Evolutionary conservation across 2,797 vertebrate species (phyloP), one percentile per base, ranked within the genome.

Genomic region (Hipposideros larvatus): DNA sequence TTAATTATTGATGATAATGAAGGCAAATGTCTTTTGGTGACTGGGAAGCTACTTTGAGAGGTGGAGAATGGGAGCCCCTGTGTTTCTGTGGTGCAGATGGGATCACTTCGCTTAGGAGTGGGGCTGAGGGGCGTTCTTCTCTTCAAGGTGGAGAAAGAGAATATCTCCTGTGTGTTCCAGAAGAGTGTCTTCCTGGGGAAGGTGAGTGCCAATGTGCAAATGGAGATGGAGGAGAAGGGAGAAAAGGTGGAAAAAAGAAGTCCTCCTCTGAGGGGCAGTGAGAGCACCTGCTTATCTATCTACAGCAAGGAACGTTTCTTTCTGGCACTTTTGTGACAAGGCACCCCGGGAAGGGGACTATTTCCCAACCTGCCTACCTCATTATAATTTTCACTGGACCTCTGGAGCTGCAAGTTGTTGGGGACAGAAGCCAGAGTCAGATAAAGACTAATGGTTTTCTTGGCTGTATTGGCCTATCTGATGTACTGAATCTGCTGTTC

Each of bases 391-490:
- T 99, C 99, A 0, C 97, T 98, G 0, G 97, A 97, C 91, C 99
- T 98, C 96, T 99, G 99, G 8, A 99, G 98, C 10, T 98, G 98
- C 85, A 28, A 16, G 13, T 13, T 57, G 4, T 26, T 68, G 99
- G 19, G 16, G 99, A 92, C 31, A 99, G 28, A 99, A 99, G 0
- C 99, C 99, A 80, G 99, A 99, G 97, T 99, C 99, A 99, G 99
- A 99, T 94, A 99, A 99, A 10, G 99, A 99, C 95, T 99, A 99
- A 89, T 99, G 99, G 96, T 99, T 99, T 98, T 99, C 99, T 87
- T 99, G 99, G 98, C 99, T 99, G 98, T 99, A 99, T 97, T 99
- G 99, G 96, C 99, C 99, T 66, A 99, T 98, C 98, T 99, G 99
- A 97, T 99, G 99, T 97, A 99, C 99, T 53, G 99, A 99, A 98